Evolutionary conservation across 2,888 invertebrate species (phyloP).

Genomic region (Mesorhabditis sp.): DNA sequence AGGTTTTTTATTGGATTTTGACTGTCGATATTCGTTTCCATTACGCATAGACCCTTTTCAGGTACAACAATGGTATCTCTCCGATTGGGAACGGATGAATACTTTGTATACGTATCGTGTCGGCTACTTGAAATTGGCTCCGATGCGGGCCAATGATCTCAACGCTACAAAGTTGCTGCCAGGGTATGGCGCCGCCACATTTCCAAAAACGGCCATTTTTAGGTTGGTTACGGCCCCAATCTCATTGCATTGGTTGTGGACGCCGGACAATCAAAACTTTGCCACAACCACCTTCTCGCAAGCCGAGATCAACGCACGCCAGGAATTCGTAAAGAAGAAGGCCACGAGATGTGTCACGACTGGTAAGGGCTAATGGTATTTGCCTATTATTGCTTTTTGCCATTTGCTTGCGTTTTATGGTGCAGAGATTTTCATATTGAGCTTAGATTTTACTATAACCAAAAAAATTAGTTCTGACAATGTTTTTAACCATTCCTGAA

Average conservation of each 20-base stretch:
- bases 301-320: slow-evolving; percentile 22
- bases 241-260: slow-evolving; percentile 58
- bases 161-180: slow-evolving; percentile 45
- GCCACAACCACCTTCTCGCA: slow-evolving; percentile 36
- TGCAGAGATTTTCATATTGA: too few species aligned
- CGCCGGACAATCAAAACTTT: slow-evolving; percentile 40
- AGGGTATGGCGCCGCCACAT: slow-evolving; percentile 28
- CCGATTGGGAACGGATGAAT: slow-evolving; percentile 54
- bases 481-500: too few species aligned
- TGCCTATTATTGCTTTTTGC: too few species aligned
- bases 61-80: slow-evolving; percentile 52
- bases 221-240: slow-evolving; percentile 56
- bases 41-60: slow-evolving; percentile 1
- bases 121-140: slow-evolving; percentile 55
- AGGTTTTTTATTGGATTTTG: slow-evolving; percentile 2
- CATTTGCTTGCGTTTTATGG: too few species aligned
- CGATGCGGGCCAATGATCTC: slow-evolving; percentile 47
- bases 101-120: slow-evolving; percentile 54
- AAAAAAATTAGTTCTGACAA: too few species aligned
- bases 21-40: neutral
- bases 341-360: slow-evolving; percentile 56
- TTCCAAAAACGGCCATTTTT: slow-evolving; percentile 8
- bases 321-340: slow-evolving; percentile 46
- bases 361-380: slow-evolving; percentile 28
- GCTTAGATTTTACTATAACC: too few species aligned